These are phyloP conservation scores for Alitta virens DNA, from an alignment of 2,888 invertebrate species.

Conservation along the genomic window DNA sequence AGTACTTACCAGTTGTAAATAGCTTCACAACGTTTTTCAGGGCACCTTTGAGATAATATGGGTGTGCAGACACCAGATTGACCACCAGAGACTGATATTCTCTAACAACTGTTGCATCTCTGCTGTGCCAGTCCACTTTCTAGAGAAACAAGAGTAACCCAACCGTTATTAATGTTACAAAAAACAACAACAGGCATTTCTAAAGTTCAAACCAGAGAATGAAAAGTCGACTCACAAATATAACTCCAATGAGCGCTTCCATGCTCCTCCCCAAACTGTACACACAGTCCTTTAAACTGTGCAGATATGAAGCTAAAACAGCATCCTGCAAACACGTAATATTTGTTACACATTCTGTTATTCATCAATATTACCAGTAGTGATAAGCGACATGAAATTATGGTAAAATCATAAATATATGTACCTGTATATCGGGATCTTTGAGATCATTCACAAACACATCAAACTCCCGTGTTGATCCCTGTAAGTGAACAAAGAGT, in stretches of 20 bases:
- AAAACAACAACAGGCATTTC: too few relatives aligned
- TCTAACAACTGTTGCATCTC: constrained; percentile 52
- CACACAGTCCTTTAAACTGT: constrained; percentile 35
- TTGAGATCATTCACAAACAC: constrained; percentile 4
- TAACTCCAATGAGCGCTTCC: constrained; percentile 38
- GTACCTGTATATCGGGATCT: constrained; percentile 13
- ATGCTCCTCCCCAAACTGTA: constrained; percentile 34
- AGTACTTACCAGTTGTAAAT: constrained; percentile 63
- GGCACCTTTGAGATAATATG: constrained; percentile 65
- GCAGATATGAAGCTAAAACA: constrained; percentile 30
- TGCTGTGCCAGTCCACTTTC: constrained; percentile 43
- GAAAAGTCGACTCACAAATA: constrained; percentile 30
- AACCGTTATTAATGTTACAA: too few relatives aligned
- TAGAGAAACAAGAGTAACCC: constrained; percentile 25
- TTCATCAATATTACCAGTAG: too few relatives aligned
- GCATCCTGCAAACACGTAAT: constrained; percentile 30
- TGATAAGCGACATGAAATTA: too few relatives aligned
- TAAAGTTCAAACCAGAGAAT: neutral
- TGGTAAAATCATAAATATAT: neutral
- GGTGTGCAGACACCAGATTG: constrained; percentile 70
- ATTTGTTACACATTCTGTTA: too few relatives aligned
- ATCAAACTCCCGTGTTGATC: constrained; percentile 19
- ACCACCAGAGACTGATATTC: constrained; percentile 68
- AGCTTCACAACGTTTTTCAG: constrained; percentile 65
- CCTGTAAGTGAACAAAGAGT: constrained; percentile 7